Evolutionary conservation across 2,797 vertebrate genomes (phyloP).

Genomic region (Amniataba percoides): DNA sequence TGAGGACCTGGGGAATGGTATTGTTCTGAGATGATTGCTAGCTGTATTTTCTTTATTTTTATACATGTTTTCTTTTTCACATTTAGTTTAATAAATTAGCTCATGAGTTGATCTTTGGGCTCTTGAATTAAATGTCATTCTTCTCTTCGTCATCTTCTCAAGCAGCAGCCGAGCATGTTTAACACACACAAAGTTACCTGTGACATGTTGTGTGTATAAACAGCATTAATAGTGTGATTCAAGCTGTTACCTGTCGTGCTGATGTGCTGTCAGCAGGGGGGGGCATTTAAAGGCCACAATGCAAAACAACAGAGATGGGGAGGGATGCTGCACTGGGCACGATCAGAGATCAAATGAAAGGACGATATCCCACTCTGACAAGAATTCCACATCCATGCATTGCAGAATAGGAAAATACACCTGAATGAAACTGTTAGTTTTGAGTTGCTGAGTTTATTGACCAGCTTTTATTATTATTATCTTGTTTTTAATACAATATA

Average conservation of each 20-base stretch:
- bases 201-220: not conserved
- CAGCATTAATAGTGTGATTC: not conserved
- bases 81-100: constrained; percentile 78
- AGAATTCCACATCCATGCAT: not conserved
- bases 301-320: not conserved
- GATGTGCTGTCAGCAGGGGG: constrained; percentile 19
- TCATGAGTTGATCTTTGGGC: constrained; percentile 54
- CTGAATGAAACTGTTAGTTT: not conserved
- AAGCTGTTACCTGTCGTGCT: not conserved
- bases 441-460: no score
- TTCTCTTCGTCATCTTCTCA: not conserved
- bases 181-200: not conserved
- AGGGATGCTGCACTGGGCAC: not conserved
- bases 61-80: constrained; percentile 58
- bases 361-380: constrained; percentile 40
- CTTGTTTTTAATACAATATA: no score
- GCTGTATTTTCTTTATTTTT: constrained; percentile 61
- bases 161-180: not conserved
- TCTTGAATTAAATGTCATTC: constrained; percentile 15
- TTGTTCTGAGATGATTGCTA: constrained; percentile 38
- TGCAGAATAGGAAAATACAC: not conserved
- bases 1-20: constrained; percentile 29
- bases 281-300: not conserved
- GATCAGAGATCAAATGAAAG: not conserved
- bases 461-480: no score